Conservation (phyloP, 2,888 invertebrate genomes). For the Cerceris ruficornis region DNA sequence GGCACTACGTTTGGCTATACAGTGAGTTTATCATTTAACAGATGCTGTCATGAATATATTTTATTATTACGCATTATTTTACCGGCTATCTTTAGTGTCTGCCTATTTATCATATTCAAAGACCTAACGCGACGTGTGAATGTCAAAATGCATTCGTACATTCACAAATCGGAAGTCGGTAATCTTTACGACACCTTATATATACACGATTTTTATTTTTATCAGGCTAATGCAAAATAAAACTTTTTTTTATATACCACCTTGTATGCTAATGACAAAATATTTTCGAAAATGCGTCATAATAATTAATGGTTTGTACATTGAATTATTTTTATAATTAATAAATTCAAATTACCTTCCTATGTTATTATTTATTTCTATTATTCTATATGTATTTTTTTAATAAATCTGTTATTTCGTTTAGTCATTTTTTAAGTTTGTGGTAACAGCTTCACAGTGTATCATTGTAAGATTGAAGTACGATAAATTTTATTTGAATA, state of each 20-base stretch:
- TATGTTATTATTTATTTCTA: conserved; percentile 6
- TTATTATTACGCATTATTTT: background rate
- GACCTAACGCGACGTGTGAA: conserved; percentile 4
- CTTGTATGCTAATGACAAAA: conserved; percentile 1
- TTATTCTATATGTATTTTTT: too few relatives aligned
- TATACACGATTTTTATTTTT: conserved; percentile 18
- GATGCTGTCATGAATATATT: conserved; percentile 24
- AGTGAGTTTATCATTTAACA: conserved; percentile 72
- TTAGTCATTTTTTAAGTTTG: too few relatives aligned
- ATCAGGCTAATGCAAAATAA: background rate
- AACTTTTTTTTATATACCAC: background rate
- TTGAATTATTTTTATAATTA: conserved; percentile 6
- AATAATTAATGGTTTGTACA: background rate
- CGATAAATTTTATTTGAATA: too few relatives aligned
- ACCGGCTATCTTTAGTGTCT: conserved; percentile 4
- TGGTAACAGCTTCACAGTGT: too few relatives aligned
- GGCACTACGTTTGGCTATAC: conserved; percentile 78
- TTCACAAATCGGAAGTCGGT: conserved; percentile 11
- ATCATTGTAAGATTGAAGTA: too few relatives aligned
- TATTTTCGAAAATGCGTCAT: conserved; percentile 10
- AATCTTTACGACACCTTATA: conserved; percentile 23
- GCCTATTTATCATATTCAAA: conserved; percentile 10
- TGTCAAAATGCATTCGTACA: conserved; percentile 13
- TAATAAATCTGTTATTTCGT: too few relatives aligned
- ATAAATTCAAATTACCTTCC: background rate